Evolutionary conservation across 2,888 invertebrate genomes (phyloP).

Genomic region (Agrotis segetum): DNA sequence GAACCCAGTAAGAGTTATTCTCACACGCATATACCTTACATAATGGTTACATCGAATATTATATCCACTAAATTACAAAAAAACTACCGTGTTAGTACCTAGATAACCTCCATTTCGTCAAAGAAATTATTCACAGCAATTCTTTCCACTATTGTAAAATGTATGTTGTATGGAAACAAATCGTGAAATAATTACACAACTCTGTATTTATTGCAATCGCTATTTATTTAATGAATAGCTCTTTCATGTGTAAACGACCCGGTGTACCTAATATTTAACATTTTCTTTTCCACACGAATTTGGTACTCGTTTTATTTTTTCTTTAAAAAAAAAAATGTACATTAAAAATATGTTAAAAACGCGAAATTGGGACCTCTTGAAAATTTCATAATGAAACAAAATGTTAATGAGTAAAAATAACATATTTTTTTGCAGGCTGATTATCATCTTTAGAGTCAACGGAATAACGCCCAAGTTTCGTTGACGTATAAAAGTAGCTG

Average conservation of each 20-base stretch:
- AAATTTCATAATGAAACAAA: constrained; percentile 34
- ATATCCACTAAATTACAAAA: constrained; percentile 41
- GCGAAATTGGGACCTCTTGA: constrained; percentile 24
- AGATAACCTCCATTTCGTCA: constrained; percentile 43
- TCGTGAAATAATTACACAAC: constrained; percentile 54
- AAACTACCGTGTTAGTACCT: constrained; percentile 44
- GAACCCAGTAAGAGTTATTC: constrained; percentile 9
- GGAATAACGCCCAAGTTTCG: constrained; percentile 41
- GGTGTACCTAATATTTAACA: constrained; percentile 12
- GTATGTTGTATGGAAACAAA: constrained; percentile 49
- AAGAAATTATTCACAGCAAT: constrained; percentile 61
- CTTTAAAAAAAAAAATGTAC: neutral
- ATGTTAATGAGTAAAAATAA: constrained; percentile 34
- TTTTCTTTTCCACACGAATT: constrained; percentile 5
- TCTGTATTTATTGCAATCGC: constrained; percentile 25
- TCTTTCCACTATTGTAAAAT: constrained; percentile 47
- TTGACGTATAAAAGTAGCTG: constrained; percentile 36
- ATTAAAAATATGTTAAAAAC: constrained; percentile 6
- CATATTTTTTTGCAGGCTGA: constrained; percentile 20
- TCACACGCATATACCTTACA: constrained; percentile 15
- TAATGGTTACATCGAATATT: constrained; percentile 40
- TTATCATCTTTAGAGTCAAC: constrained; percentile 36
- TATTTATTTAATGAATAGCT: constrained; percentile 43
- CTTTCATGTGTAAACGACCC: constrained; percentile 14
- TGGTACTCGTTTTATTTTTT: neutral